A percentile compares a stretch with the other conserved stretches of the same genome.
Evolutionary conservation across 2,888 invertebrate species (phyloP).

Genomic region (Euphydryas editha): DNA sequence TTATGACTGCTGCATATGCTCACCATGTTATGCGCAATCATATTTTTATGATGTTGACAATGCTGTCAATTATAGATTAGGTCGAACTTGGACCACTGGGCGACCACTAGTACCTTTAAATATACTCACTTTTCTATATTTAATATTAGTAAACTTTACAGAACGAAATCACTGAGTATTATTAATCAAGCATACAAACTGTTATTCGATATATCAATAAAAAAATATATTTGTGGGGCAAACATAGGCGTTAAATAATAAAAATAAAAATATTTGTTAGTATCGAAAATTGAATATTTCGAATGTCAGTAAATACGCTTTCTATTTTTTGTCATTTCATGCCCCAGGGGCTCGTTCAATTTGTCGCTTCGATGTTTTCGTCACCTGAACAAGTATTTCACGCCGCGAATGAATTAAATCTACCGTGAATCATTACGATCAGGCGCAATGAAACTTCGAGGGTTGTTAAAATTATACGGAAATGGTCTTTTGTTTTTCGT

Average conservation of each 20-base stretch:
- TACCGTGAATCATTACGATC: constrained; percentile 48
- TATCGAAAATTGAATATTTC: constrained; percentile 10
- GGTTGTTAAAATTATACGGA: not conserved
- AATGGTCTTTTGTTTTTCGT: not conserved
- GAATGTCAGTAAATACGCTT: constrained; percentile 14
- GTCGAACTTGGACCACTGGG: too few relatives aligned
- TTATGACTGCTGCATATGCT: too few relatives aligned
- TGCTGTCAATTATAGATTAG: too few relatives aligned
- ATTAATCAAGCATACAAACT: not conserved
- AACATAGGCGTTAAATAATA: not conserved
- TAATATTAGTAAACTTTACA: too few relatives aligned
- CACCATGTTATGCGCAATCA: too few relatives aligned
- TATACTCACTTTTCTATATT: not conserved
- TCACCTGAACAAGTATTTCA: constrained; percentile 19
- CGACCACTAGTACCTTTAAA: too few relatives aligned
- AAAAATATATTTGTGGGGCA: constrained; percentile 3
- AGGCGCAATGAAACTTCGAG: constrained; percentile 10
- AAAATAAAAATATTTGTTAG: constrained; percentile 2
- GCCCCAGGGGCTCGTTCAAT: constrained; percentile 19
- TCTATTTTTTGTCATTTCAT: constrained; percentile 13
- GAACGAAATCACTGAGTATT: not conserved
- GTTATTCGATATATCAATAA: not conserved
- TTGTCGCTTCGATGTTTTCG: constrained; percentile 19
- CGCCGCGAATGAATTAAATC: constrained; percentile 53
- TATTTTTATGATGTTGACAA: too few relatives aligned